Conservation (phyloP, 2,113 vertebrate species). For the Cololabis saira region DNA sequence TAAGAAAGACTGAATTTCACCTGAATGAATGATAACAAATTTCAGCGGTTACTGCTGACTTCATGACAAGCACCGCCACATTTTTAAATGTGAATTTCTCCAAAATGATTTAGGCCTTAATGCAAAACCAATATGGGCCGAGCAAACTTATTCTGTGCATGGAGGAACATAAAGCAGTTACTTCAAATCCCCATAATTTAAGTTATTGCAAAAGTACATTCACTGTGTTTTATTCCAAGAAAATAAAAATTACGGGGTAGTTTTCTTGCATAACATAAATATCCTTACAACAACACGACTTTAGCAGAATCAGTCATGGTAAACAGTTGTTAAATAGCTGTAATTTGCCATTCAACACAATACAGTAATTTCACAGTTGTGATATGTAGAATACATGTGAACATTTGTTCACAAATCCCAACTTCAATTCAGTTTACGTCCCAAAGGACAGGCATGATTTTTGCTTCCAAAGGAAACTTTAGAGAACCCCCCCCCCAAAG, state of each 20-base stretch:
- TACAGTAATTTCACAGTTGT: conserved; percentile 20
- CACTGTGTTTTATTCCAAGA: conserved; percentile 30
- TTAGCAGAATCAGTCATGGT: conserved; percentile 42
- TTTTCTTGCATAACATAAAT: conserved; percentile 42
- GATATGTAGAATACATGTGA: conserved; percentile 34
- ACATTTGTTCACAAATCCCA: not conserved
- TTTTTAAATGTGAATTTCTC: not conserved
- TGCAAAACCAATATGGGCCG: conserved; percentile 4
- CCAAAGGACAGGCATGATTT: conserved; percentile 17
- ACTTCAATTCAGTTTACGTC: conserved; percentile 8
- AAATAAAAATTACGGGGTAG: conserved; percentile 22
- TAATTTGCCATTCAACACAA: conserved; percentile 35
- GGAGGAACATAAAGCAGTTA: conserved; percentile 43
- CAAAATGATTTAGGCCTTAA: conserved; percentile 17
- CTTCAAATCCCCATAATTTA: conserved; percentile 37
- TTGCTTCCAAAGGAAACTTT: not conserved
- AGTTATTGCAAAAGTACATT: conserved; percentile 64
- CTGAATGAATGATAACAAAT: not conserved
- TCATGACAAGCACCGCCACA: conserved; percentile 8
- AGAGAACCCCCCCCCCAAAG: not conserved
- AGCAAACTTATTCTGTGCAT: conserved; percentile 13
- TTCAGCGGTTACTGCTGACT: not conserved
- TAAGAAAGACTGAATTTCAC: not conserved
- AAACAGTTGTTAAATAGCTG: conserved; percentile 36
- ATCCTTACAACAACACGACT: conserved; percentile 19